Conservation (phyloP, 1,140 invertebrate genomes). For the Aricia agestis region DNA sequence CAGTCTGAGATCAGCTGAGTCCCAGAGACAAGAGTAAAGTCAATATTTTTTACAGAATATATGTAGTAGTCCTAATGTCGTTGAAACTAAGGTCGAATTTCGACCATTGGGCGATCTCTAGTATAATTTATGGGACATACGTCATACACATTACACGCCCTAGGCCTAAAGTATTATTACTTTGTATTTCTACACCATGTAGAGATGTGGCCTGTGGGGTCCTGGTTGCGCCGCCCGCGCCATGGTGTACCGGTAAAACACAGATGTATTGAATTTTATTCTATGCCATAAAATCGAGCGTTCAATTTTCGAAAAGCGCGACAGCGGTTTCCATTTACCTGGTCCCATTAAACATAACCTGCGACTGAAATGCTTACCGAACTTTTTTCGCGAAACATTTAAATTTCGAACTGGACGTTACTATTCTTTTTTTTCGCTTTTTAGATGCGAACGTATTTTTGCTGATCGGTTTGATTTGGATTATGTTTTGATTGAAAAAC, state of each 20-base stretch:
- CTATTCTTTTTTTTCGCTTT: background rate
- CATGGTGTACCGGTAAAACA: too few species aligned
- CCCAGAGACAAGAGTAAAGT: too few species aligned
- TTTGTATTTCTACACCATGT: background rate
- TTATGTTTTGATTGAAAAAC: background rate
- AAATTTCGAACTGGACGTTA: background rate
- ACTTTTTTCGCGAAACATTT: background rate
- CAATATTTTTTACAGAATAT: too few species aligned
- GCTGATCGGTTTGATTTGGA: background rate
- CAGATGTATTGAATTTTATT: background rate
- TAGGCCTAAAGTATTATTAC: background rate
- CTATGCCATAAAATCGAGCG: background rate
- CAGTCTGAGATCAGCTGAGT: too few species aligned
- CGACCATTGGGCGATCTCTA: too few species aligned
- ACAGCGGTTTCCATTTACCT: constrained; percentile 3
- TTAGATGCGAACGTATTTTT: background rate
- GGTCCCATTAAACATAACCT: background rate
- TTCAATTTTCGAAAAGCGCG: background rate
- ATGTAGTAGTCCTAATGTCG: too few species aligned
- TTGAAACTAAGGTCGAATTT: too few species aligned
- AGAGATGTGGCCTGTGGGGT: too few species aligned
- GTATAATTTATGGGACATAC: too few species aligned
- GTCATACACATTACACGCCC: too few species aligned
- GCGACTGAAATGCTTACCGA: background rate
- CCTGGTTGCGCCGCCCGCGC: too few species aligned